Conservation (phyloP, 92 coral and sea anemone species). For the Chrysogorgia sp. region DNA sequence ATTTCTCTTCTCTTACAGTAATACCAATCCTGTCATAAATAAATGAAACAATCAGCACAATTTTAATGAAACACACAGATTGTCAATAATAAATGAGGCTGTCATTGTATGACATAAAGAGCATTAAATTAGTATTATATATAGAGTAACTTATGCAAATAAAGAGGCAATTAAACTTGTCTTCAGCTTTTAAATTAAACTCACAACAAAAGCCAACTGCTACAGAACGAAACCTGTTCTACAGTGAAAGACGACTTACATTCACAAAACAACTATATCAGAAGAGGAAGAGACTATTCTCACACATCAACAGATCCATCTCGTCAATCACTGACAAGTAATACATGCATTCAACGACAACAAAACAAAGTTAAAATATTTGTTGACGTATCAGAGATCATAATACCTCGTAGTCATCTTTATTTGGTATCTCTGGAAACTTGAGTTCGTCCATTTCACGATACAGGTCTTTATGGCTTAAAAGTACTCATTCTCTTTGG, state of each 20-base stretch:
- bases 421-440: constrained; percentile 95
- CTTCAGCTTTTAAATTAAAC: no score
- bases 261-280: not conserved
- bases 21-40: constrained; percentile 82
- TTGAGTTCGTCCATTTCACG: constrained; percentile 11
- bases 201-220: no score
- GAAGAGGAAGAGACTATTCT: not conserved
- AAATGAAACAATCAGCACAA: not conserved
- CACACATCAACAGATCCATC: not conserved
- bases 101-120: no score
- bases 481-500: not conserved
- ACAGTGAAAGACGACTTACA: no score
- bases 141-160: not conserved
- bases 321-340: no score
- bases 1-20: constrained; percentile 95
- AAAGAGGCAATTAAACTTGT: no score
- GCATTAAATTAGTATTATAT: no score
- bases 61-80: no score
- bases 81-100: no score
- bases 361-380: not conserved
- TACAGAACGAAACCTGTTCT: no score
- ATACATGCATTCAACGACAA: no score
- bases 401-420: constrained; percentile 81
- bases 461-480: not conserved
- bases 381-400: not conserved